Evolutionary conservation across 30 jellyfish, hydroid and myxozoan species (phyloP).

Genomic region (Rhopilema esculentum): DNA sequence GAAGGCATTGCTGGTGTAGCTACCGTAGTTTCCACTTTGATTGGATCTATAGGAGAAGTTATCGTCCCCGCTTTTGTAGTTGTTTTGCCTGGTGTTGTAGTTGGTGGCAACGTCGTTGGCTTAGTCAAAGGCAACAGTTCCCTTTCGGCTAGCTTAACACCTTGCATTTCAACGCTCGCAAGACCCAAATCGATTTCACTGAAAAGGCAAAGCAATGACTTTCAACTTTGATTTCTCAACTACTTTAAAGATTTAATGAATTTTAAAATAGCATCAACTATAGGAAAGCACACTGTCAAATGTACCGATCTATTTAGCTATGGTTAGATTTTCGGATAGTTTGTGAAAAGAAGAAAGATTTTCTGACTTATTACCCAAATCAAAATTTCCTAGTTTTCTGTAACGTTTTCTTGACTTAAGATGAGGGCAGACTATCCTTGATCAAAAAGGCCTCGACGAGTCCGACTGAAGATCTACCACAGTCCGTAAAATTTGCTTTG

Average conservation of each 20-base stretch:
- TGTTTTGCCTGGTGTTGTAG: conserved; percentile 40
- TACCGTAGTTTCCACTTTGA: conserved; percentile 20
- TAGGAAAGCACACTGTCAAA: no score
- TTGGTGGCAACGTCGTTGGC: conserved; percentile 68
- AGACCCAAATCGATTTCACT: conserved; percentile 75
- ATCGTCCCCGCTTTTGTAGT: conserved; percentile 10
- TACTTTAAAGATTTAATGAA: neutral
- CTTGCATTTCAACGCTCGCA: conserved; percentile 6
- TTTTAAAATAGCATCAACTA: neutral
- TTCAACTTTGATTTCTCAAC: neutral
- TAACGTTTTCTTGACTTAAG: no score
- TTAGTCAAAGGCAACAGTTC: conserved; percentile 33
- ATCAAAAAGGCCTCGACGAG: no score
- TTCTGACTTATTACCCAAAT: no score
- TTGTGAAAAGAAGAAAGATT: no score
- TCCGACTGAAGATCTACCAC: no score
- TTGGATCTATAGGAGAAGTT: conserved; percentile 43
- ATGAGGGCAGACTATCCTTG: no score
- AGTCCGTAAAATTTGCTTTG: no score
- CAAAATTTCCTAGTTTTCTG: no score
- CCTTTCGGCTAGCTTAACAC: conserved; percentile 56
- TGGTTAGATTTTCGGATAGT: no score
- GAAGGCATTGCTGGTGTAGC: neutral
- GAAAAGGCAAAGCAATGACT: neutral
- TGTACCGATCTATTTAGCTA: no score